Evolutionary conservation across 2,113 vertebrate species (phyloP), one percentile per base, ranked within the genome.

Genomic region (Hippopotamus amphibius): DNA sequence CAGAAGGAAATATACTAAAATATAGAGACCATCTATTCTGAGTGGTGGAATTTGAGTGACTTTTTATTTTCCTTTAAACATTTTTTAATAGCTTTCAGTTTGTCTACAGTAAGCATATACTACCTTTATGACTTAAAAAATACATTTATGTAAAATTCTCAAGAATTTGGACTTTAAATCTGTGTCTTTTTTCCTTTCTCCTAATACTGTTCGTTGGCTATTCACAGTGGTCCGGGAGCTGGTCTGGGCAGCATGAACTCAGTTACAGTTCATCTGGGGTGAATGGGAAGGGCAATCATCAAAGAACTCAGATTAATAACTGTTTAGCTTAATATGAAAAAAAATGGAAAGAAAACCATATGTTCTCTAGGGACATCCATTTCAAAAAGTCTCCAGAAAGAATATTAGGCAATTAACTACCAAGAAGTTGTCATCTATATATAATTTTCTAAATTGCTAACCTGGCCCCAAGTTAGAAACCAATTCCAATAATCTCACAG

Each of bases 31-130:
- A 53, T 12, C 7, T 57, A 85, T 72, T 90, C 3, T 81, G 11
- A 28, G 9, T 59, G 16, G 30, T 48, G 28, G 79, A 46, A 0
- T 76, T 80, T 28, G 2, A 12, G 48, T 28, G 15, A 84, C 43
- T 93, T 86, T 55, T 88, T 74, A 59, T 46, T 74, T 80, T 95
- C n/a, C 59, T 81, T 71, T 33, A 72, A 93, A 86, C n/a, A 80
- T 77, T 74, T 93, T 92, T 87, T 57, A 83, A 26, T 84, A 63
- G 63, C 59, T 46, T 88, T 7, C 13, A 69, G 26, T 77, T 86
- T 71, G 14, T 90, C 28, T 50, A 2, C 69, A 81, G 55, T 92
- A 94, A 57, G 12, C 2, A 82, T 21, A 59, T 53, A 63, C n/a
- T 84, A 74, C 12, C 50, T 84, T 68, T 61, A 63, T 48, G 43